phyloP scores from a whole-genome alignment of 2,113 vertebrate species.

The Lepidothrix coronata region DNA sequence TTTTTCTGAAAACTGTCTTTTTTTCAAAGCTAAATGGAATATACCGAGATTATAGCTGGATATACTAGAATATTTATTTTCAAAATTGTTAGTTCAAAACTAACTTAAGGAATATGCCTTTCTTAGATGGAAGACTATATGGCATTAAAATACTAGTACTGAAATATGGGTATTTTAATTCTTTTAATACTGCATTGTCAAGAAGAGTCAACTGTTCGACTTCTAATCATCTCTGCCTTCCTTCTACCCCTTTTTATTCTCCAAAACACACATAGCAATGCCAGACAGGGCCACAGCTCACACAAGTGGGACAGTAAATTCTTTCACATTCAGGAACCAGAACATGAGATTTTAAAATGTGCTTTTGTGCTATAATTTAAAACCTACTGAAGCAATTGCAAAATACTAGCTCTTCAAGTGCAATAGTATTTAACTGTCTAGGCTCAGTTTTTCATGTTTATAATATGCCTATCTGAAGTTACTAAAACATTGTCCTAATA shows the following conservation, averaged over 20 bases:
- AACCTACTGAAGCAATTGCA: neutral
- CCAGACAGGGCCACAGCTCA: neutral
- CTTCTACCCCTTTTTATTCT: neutral
- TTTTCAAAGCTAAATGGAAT: neutral
- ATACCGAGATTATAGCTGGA: neutral
- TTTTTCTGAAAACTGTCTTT: neutral
- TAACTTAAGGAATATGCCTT: neutral
- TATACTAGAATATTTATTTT: slow-evolving; percentile 6
- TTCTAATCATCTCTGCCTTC: neutral
- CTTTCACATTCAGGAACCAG: neutral
- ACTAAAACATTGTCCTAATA: slow-evolving; percentile 3
- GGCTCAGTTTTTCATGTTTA: neutral
- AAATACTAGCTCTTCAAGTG: neutral
- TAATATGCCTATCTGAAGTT: neutral
- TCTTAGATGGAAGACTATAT: neutral
- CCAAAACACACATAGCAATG: neutral
- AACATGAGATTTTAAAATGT: neutral
- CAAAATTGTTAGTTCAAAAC: neutral
- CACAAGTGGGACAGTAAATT: neutral
- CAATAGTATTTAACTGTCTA: neutral
- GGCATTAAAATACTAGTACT: neutral
- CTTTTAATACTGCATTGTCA: neutral
- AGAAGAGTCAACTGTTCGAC: neutral
- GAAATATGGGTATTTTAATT: slow-evolving; percentile 4
- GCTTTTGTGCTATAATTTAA: neutral